Conservation (phyloP, 2,797 vertebrate species). For the Etheostoma perlongum region DNA sequence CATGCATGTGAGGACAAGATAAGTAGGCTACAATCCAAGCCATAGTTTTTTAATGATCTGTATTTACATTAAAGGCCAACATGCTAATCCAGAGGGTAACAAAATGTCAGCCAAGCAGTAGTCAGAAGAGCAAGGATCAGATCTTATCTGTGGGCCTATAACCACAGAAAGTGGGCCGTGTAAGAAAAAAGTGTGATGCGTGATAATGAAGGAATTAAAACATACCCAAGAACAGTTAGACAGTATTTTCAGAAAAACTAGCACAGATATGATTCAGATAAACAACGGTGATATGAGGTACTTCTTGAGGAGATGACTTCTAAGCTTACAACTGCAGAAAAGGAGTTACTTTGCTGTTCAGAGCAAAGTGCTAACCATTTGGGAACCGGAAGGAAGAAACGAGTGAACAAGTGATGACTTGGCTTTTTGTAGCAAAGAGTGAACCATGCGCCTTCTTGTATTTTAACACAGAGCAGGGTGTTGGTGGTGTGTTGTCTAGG, state of each 20-base stretch:
- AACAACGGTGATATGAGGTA: conserved; percentile 10
- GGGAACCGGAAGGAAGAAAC: conserved; percentile 25
- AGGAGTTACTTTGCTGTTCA: conserved; percentile 40
- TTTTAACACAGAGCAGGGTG: neutral
- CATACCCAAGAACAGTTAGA: neutral
- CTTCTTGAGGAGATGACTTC: conserved; percentile 12
- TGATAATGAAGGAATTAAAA: neutral
- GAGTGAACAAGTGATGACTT: conserved; percentile 54
- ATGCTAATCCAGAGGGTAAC: neutral
- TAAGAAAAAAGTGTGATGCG: neutral
- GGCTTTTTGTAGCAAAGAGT: conserved; percentile 28
- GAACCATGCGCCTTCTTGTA: conserved; percentile 13
- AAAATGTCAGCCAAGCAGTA: neutral
- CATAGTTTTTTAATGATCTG: neutral
- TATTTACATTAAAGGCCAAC: neutral
- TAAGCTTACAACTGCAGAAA: conserved; percentile 26
- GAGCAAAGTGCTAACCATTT: conserved; percentile 11
- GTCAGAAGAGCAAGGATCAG: neutral
- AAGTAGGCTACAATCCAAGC: neutral
- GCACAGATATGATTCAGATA: conserved; percentile 24
- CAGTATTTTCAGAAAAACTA: conserved; percentile 5
- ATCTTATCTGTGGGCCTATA: neutral
- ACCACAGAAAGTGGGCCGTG: neutral
- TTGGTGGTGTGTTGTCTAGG: neutral
- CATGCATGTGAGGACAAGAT: neutral